Percentiles rank a stretch among this genome's conserved stretches.
phyloP scores from a whole-genome alignment of 2,888 invertebrate species.

The Neoascia interrupta region DNA sequence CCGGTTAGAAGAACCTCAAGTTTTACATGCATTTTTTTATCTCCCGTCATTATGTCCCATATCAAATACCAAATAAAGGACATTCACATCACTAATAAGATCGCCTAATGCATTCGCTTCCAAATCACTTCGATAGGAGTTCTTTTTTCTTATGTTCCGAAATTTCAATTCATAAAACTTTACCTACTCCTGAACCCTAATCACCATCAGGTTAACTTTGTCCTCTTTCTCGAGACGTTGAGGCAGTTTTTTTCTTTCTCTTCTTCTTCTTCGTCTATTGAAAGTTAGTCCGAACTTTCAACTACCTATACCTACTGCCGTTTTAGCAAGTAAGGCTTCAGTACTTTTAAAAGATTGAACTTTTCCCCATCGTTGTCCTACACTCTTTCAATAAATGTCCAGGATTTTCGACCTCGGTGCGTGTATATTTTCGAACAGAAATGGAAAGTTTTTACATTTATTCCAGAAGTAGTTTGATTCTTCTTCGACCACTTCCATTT shows the following conservation, averaged over 20 bases:
- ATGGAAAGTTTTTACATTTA: conserved; percentile 35
- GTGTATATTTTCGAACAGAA: conserved; percentile 6
- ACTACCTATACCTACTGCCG: conserved; percentile 10
- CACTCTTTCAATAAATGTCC: conserved; percentile 30
- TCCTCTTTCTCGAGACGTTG: conserved; percentile 8
- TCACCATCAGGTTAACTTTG: conserved; percentile 41
- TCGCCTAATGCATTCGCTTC: no score
- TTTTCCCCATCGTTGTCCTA: not conserved
- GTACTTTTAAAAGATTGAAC: conserved; percentile 4
- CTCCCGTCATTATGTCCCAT: no score
- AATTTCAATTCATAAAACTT: conserved; percentile 17
- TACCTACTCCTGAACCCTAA: conserved; percentile 24
- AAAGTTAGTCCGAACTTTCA: conserved; percentile 42
- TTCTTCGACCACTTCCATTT: conserved; percentile 46
- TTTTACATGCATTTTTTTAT: no score
- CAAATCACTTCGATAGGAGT: no score
- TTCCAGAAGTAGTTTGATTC: conserved; percentile 40
- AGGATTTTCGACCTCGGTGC: conserved; percentile 28
- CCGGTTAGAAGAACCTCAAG: no score
- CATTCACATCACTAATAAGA: no score
- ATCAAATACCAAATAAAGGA: no score
- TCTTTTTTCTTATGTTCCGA: no score
- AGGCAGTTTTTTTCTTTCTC: conserved; percentile 7
- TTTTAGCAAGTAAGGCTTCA: conserved; percentile 5
- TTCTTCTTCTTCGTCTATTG: conserved; percentile 38